These are phyloP conservation scores for Pollenia angustigena DNA, from an alignment of 2,888 invertebrate species.

Conservation along the genomic window DNA sequence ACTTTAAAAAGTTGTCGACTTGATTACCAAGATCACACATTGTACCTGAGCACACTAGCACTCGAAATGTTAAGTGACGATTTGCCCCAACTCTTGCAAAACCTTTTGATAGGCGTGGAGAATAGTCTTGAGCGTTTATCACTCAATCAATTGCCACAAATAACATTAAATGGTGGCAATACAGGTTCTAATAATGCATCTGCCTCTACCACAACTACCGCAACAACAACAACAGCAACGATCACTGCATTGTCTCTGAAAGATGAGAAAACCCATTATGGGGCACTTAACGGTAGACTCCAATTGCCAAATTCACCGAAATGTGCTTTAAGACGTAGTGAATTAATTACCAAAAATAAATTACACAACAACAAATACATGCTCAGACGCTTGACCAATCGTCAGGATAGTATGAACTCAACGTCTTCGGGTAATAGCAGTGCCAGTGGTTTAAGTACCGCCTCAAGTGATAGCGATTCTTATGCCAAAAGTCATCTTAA, in stretches of 20 bases:
- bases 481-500: slow-evolving; percentile 66
- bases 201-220: background rate
- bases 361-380: slow-evolving; percentile 84
- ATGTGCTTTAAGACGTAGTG: slow-evolving; percentile 84
- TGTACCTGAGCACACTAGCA: slow-evolving; percentile 81
- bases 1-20: slow-evolving; percentile 80
- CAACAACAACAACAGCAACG: slow-evolving; percentile 18
- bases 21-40: slow-evolving; percentile 79
- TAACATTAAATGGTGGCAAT: slow-evolving; percentile 73
- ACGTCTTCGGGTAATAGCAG: slow-evolving; percentile 82
- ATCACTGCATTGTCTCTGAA: background rate
- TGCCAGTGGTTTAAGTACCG: slow-evolving; percentile 81
- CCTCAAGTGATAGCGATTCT: slow-evolving; percentile 75
- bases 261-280: slow-evolving; percentile 64
- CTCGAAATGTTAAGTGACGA: slow-evolving; percentile 84
- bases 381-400: slow-evolving; percentile 83
- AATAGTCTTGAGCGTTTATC: slow-evolving; percentile 88
- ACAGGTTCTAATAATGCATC: slow-evolving; percentile 51
- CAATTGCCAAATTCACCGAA: slow-evolving; percentile 82
- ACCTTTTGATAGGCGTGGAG: slow-evolving; percentile 88
- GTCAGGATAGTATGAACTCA: slow-evolving; percentile 83
- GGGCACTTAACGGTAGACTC: slow-evolving; percentile 42
- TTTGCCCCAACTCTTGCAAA: slow-evolving; percentile 87
- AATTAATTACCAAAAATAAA: slow-evolving; percentile 84
- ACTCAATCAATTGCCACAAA: slow-evolving; percentile 87